A percentile compares a stretch with the other conserved stretches of the same genome.
phyloP scores from a whole-genome alignment of 2,797 vertebrate species.

The Notoglanidium macrostoma region DNA sequence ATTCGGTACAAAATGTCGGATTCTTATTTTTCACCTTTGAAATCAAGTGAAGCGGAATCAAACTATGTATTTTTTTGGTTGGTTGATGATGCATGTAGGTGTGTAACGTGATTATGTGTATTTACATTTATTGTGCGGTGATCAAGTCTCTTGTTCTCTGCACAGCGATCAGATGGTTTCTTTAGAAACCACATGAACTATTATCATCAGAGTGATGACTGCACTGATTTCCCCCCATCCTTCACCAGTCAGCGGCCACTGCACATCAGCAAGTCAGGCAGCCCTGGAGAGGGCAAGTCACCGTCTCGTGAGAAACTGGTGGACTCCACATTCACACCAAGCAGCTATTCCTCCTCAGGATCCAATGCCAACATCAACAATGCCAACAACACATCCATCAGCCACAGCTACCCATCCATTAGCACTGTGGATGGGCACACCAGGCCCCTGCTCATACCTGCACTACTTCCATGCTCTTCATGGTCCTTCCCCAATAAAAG shows the following conservation, averaged over 20 bases:
- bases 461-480: conserved; percentile 83
- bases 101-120: background rate
- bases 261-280: conserved; percentile 94
- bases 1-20: background rate
- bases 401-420: conserved; percentile 80
- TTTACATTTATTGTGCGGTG: background rate
- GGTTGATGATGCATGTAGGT: background rate
- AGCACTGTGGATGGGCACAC: conserved; percentile 89
- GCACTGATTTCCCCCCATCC: conserved; percentile 88
- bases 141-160: background rate
- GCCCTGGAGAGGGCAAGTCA: conserved; percentile 88
- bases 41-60: background rate
- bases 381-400: conserved; percentile 94
- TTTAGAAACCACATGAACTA: conserved; percentile 98
- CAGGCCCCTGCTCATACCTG: conserved; percentile 82
- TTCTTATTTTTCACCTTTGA: background rate
- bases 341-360: conserved; percentile 94
- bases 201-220: conserved; percentile 92
- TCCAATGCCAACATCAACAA: conserved; percentile 99
- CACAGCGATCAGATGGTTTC: conserved; percentile 89
- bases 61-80: background rate
- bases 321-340: conserved; percentile 95
- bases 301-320: conserved; percentile 95
- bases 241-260: conserved; percentile 95
- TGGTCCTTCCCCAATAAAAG: conserved; percentile 93